Evolutionary conservation across 2,888 invertebrate genomes (phyloP).

Genomic region (Operophtera brumata): DNA sequence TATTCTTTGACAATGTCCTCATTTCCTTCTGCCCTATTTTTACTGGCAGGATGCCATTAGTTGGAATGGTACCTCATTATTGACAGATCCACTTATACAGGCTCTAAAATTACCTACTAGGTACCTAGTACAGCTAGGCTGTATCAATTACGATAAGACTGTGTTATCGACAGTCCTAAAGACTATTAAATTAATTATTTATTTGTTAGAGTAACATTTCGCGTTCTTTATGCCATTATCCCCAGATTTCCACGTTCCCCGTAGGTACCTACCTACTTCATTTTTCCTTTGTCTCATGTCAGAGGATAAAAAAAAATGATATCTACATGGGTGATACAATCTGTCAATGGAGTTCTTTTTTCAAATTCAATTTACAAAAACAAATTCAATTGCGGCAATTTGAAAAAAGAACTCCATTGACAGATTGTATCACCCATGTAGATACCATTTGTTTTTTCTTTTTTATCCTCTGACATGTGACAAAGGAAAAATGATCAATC

Average conservation of each 20-base stretch:
- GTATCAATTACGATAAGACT: too few species aligned
- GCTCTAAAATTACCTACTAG: too few species aligned
- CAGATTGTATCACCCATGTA: not conserved
- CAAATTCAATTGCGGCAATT: too few species aligned
- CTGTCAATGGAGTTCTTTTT: conserved; percentile 19
- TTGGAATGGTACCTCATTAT: not conserved
- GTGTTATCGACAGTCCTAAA: too few species aligned
- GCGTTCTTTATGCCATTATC: too few species aligned
- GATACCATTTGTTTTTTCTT: conserved; percentile 10
- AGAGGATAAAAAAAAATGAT: conserved; percentile 9
- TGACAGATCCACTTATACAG: not conserved
- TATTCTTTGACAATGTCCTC: conserved; percentile 2
- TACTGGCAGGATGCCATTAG: conserved; percentile 13
- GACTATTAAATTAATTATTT: too few species aligned
- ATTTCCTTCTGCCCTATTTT: conserved; percentile 9
- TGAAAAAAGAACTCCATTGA: conserved; percentile 17
- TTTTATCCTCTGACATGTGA: conserved; percentile 18
- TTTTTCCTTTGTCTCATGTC: conserved; percentile 31
- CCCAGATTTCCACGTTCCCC: too few species aligned
- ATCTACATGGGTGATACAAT: not conserved
- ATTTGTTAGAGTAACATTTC: too few species aligned
- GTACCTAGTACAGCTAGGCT: too few species aligned
- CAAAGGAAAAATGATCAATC: conserved; percentile 33
- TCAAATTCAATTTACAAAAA: not conserved
- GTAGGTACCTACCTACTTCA: too few species aligned